Evolutionary conservation across 2,113 vertebrate genomes (phyloP), one percentile per base, ranked within the genome.

Genomic region (Corynorhinus townsendii): DNA sequence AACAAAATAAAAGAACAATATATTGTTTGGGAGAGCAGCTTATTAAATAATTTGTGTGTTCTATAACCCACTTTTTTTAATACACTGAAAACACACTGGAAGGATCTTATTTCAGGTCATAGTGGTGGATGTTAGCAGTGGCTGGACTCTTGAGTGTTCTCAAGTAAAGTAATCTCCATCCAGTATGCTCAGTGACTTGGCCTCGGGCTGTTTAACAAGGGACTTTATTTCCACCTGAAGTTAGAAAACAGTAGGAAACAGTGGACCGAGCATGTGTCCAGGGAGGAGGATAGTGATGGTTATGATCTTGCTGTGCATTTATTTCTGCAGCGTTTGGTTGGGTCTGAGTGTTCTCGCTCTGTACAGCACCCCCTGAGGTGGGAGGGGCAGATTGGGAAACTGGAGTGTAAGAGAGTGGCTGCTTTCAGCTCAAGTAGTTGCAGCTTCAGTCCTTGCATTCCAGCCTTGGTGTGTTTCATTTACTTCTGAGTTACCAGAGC

Each of bases 1-100:
- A 87, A 79, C 90, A 76, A 88, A 82, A 66, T 40, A 54, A 56
- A 83, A n/a, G 59, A 83, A 91, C 43, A n/a, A 15, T 33, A 33
- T 80, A 47, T 69, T 17, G 4, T 72, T 95, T 85, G 56, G 64
- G 71, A 79, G 92, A 90, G 43, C 10, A 89, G 56, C 19, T 84
- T 90, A 45, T 88, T 52, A 88, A 84, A 38, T 90, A 62, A 73
- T 90, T 56, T 52, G n/a, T 79, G 4, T 19, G 22, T 88, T 47
- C n/a, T 15, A 4, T 45, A 72, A 52, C 38, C n/a, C 12, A 62
- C 28, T 79, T 73, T 69, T 69, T 80, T 77, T 91, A 17, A 33
- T 12, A 19, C 28, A 43, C 75, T 69, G 52, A 88, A 85, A 71
- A 20, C 73, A 22, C n/a, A 1, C 4, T 6, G 59, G 33, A 91